Base-by-base conservation (phyloP, 2,888 invertebrate species). In the Podabrus alpinus region DNA sequence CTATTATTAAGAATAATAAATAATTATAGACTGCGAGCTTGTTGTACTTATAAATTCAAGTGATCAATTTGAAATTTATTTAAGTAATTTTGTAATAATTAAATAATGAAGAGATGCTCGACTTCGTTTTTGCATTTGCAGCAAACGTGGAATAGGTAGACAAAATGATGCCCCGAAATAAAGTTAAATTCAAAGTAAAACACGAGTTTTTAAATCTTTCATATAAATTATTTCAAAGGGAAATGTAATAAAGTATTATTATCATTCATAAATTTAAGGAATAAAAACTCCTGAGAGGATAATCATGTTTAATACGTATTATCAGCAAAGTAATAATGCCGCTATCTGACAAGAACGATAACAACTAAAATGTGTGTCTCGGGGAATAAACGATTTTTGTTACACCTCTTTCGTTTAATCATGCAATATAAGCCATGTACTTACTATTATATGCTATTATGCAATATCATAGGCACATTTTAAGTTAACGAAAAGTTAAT, bases 291-390 rank as follows among this genome's bases (percentile, higher is more conserved):
- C 70, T 72, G 72, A 75, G 75, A 75, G 75, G 72, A 75, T 75
- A 75, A 75, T 75, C 75, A 72, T 75, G 75, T 75, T 75, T 75
- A 75, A 75, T 75, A 72, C 70, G 72, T 75, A 70, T 75, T 75
- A 75, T 75, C 75, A 75, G 70, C 72, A 67, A 66, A 70, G 75
- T 73, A 75, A 75, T 75, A 75, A 75, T 72, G 69, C 66, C 72
- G 70, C 66, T 70, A 70, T 73, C 75, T 75, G 75, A 75, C 75
- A 75, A 72, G 75, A 68, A 45, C 75, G 75, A 75, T 75, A 75
- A 75, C 75, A 75, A 70, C 70, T 25, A 68, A 75, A 75, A 69
- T 70, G 75, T 75, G 72, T 75, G 72, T 70, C 75, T 70, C 69
- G 75, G 71, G 72, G 75, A 75, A 71, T 70, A 71, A 71, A 69